phyloP scores from a whole-genome alignment of 2,113 vertebrate species.

The Tragulus kanchil region DNA sequence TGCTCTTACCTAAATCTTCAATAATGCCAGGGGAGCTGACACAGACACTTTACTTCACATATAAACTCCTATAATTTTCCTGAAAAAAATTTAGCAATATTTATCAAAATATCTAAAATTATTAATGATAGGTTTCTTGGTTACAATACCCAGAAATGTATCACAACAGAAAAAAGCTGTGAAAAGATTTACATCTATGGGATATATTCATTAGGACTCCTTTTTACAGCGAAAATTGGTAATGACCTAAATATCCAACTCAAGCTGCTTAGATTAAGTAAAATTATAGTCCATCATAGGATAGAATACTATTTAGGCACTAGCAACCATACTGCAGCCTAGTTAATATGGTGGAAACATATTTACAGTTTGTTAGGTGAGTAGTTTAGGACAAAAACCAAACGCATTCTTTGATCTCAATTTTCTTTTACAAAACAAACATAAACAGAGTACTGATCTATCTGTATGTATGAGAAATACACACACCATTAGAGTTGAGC shows the following conservation, averaged over 20 bases:
- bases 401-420: background rate
- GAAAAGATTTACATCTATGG: background rate
- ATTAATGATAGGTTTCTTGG: background rate
- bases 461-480: background rate
- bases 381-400: background rate
- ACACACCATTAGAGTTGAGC: no score
- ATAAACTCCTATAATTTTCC: background rate
- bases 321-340: background rate
- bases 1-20: background rate
- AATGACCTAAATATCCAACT: background rate
- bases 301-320: background rate
- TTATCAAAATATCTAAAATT: conserved; percentile 6
- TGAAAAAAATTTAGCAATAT: background rate
- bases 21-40: background rate
- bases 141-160: background rate
- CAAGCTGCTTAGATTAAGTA: background rate
- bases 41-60: background rate
- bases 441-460: background rate
- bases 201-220: background rate
- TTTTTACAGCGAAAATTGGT: background rate
- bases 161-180: background rate
- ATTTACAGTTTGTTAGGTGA: background rate
- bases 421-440: no score
- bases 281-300: background rate
- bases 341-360: background rate